These are phyloP conservation scores for Osmerus mordax DNA, from an alignment of 2,113 vertebrate genomes.

Conservation along the genomic window DNA sequence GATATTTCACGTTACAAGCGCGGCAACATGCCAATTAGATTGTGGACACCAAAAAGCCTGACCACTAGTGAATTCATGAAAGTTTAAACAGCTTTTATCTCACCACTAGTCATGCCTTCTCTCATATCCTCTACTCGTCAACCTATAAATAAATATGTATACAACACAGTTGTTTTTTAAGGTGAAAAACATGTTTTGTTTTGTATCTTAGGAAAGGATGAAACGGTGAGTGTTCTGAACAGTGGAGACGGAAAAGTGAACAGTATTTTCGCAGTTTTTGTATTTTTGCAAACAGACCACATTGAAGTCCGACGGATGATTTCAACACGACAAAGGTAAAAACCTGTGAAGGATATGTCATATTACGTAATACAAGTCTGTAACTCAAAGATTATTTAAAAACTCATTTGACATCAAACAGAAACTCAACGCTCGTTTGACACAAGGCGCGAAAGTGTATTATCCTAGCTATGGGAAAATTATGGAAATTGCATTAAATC, in stretches of 20 bases:
- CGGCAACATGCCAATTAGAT: constrained; percentile 69
- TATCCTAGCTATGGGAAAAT: not conserved
- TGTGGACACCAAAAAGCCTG: constrained; percentile 53
- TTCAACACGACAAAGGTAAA: no score
- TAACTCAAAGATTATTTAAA: not conserved
- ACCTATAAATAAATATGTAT: constrained; percentile 63
- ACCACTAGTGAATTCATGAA: constrained; percentile 67
- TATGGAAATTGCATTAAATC: constrained; percentile 1
- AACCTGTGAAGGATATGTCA: no score
- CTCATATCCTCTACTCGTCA: constrained; percentile 33
- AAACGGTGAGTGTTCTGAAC: no score
- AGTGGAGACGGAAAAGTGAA: no score
- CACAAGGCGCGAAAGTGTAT: not conserved
- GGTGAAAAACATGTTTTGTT: constrained; percentile 49
- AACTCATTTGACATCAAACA: constrained; percentile 2
- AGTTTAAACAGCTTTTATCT: constrained; percentile 57
- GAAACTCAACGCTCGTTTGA: not conserved
- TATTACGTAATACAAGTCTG: no score
- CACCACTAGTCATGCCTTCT: constrained; percentile 33
- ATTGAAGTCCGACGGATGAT: no score
- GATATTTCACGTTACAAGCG: constrained; percentile 54
- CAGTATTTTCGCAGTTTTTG: no score
- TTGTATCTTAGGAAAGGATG: constrained; percentile 22
- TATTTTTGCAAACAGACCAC: no score
- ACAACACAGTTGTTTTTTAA: constrained; percentile 44